Percentiles rank a stretch among this genome's conserved stretches.
These are phyloP conservation scores for Callipepla squamata DNA, from an alignment of 2,113 vertebrate species.

Conservation along the genomic window DNA sequence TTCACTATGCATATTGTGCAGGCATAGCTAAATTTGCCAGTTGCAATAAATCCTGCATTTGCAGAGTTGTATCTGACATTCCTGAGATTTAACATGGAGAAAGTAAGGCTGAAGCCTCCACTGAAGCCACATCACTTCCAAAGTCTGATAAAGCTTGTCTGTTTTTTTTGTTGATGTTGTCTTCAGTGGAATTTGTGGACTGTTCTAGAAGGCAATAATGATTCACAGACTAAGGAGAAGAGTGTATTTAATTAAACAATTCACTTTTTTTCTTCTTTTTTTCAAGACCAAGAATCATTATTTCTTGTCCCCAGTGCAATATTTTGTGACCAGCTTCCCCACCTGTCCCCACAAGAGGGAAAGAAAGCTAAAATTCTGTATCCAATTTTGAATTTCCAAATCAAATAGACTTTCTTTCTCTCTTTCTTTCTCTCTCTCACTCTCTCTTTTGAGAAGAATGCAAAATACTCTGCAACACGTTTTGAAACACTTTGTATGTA, in stretches of 20 bases:
- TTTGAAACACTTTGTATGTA: too few relatives aligned
- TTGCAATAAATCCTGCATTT: background rate
- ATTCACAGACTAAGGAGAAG: background rate
- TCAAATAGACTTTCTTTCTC: background rate
- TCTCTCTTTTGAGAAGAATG: background rate
- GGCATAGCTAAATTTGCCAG: background rate
- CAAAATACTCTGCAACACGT: background rate
- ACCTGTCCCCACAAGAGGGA: background rate
- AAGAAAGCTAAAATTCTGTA: background rate
- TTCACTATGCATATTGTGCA: conserved; percentile 1
- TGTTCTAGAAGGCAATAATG: conserved; percentile 36
- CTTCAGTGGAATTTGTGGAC: background rate
- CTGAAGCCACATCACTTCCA: background rate
- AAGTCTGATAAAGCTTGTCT: background rate
- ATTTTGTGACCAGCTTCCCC: background rate
- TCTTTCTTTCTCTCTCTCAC: background rate
- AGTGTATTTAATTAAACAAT: background rate
- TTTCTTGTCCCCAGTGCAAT: background rate
- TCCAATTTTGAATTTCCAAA: background rate
- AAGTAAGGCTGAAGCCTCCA: conserved; percentile 42
- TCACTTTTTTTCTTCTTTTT: background rate
- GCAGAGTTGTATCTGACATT: background rate
- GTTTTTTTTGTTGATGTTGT: background rate
- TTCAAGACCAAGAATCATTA: background rate
- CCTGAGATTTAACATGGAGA: conserved; percentile 31